Percentiles rank a stretch among this genome's conserved stretches.
Conservation (phyloP, 2,888 invertebrate genomes). For the Drosophila rellima region DNA sequence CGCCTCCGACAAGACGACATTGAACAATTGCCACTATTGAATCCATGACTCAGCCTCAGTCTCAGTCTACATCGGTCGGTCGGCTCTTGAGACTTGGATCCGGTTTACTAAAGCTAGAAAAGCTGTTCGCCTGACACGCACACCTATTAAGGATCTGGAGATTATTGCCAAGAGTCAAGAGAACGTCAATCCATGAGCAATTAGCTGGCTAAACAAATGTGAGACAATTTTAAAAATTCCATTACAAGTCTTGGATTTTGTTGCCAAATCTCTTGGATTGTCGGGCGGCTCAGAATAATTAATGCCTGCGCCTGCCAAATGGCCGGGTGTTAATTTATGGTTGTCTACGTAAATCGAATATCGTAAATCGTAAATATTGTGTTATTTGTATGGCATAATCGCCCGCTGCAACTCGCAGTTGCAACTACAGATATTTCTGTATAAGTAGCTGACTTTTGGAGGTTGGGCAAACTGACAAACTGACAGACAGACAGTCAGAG, state of each 20-base stretch:
- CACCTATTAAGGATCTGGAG: slow-evolving; percentile 63
- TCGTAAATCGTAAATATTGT: slow-evolving; percentile 53
- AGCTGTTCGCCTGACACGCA: slow-evolving; percentile 51
- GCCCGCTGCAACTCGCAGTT: slow-evolving; percentile 39
- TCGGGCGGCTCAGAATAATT: slow-evolving; percentile 64
- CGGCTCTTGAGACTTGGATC: slow-evolving; percentile 68
- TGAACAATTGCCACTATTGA: slow-evolving; percentile 46
- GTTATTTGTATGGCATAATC: slow-evolving; percentile 56
- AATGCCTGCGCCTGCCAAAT: slow-evolving; percentile 65
- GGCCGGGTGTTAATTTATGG: slow-evolving; percentile 75
- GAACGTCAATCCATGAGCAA: slow-evolving; percentile 53
- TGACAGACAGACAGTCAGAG: slow-evolving; percentile 1
- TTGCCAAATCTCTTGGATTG: slow-evolving; percentile 51
- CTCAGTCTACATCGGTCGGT: slow-evolving; percentile 33
- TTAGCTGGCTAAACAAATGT: slow-evolving; percentile 67
- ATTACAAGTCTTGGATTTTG: slow-evolving; percentile 19
- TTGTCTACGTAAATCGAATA: slow-evolving; percentile 58
- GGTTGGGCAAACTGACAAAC: slow-evolving; percentile 50
- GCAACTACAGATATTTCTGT: slow-evolving; percentile 20
- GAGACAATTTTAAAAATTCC: slow-evolving; percentile 72
- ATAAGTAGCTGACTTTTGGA: slow-evolving; percentile 35
- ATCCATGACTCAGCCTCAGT: slow-evolving; percentile 39
- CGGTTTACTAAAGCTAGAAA: slow-evolving; percentile 58
- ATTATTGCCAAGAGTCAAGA: slow-evolving; percentile 37
- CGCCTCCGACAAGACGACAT: slow-evolving; percentile 67